Evolutionary conservation across 2,113 vertebrate genomes (phyloP).

Genomic region (Zapornia atra): DNA sequence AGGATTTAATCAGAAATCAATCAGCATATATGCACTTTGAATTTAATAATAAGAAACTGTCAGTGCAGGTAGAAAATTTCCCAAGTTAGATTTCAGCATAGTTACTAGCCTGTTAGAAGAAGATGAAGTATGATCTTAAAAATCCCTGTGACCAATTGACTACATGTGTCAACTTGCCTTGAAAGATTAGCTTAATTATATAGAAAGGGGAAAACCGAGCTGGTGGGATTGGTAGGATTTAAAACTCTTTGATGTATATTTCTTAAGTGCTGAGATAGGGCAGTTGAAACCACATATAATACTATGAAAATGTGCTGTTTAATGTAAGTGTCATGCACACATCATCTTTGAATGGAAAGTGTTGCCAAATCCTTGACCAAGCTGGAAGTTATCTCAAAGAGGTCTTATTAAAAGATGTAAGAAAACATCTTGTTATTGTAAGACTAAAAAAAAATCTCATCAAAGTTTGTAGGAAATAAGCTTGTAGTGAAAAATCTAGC

Average conservation of each 20-base stretch:
- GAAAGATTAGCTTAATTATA: slow-evolving; percentile 67
- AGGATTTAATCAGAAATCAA: slow-evolving; percentile 35
- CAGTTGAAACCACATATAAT: not conserved
- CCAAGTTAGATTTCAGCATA: not conserved
- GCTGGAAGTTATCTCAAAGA: not conserved
- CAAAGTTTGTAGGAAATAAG: not conserved
- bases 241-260: slow-evolving; percentile 61
- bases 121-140: slow-evolving; percentile 25
- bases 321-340: not conserved
- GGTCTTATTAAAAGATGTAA: not conserved
- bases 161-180: slow-evolving; percentile 52
- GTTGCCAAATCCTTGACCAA: not conserved
- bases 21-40: slow-evolving; percentile 12
- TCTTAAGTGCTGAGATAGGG: slow-evolving; percentile 16
- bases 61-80: not conserved
- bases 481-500: not conserved
- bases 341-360: not conserved
- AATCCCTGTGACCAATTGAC: slow-evolving; percentile 41
- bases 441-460: not conserved
- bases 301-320: not conserved
- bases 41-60: slow-evolving; percentile 31
- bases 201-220: not conserved
- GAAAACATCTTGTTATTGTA: not conserved
- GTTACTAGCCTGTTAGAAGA: slow-evolving; percentile 15
- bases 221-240: slow-evolving; percentile 24